Evolutionary conservation across 1,140 invertebrate genomes (phyloP), one percentile per base, ranked within the genome.

Genomic region (Mamestra configurata): DNA sequence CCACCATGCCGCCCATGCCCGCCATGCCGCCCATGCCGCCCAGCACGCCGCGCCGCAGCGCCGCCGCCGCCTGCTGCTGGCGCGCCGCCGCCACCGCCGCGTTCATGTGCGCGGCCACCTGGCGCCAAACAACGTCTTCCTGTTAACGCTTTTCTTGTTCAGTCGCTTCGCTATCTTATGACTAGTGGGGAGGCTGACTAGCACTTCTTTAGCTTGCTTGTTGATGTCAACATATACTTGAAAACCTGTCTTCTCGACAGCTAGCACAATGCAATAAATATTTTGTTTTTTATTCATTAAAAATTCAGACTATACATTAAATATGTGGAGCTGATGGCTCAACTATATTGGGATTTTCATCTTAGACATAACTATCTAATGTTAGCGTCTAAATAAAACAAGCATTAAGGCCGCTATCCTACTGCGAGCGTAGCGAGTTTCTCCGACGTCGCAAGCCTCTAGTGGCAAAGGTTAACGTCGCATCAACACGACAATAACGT

Each of bases 101-200:
- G 15, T 85, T 87, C 89, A 94, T 91, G 85, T 93, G 92, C 72
- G 93, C 93, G 57, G 91, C 90, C 90, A 94, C 95, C 94, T 93
- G 94, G 78, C 11, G 11, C 64, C 82, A 82, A 15, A 84, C 77
- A 13, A 49, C 35, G 4, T 43, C 43, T 4, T 11, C 15, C 6
- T 24, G 22, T 40, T 73, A 59, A 4, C 51, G n/a, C 18, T n/a
- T 31, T 1, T 35, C 43, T 1, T 49, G 6, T 49, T 49, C 43
- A n/a, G 43, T 10, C 6, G 31, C 20, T 24, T 0, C 20, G 24
- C 20, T 1, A 51, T 51, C 15, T 55, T 15, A 15, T 10, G 15
- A 15, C 31, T 35, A 18, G 6, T 46, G 13, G 43, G 43, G 43
- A 49, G 15, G 13, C 4, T n/a, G 15, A 49, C 15, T 49, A n/a